These are phyloP conservation scores for Clarias pachynema DNA, from an alignment of 2,797 vertebrate genomes.

Conservation along the genomic window DNA sequence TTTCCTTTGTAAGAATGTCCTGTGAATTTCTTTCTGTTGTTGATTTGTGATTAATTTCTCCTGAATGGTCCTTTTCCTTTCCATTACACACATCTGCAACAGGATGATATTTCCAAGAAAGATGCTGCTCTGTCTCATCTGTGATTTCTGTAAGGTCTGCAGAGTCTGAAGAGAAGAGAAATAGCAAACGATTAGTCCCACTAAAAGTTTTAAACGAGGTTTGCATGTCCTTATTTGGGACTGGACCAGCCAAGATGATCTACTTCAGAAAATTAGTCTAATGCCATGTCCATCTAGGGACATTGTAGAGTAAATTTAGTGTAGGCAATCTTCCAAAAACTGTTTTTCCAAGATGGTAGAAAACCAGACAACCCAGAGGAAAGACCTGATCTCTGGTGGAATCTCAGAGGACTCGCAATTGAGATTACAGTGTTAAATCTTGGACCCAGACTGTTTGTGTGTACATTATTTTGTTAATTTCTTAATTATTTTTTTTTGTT, in stretches of 20 bases:
- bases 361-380: no score
- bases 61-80: conserved; percentile 37
- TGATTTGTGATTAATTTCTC: not conserved
- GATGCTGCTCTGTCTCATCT: conserved; percentile 2
- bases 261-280: not conserved
- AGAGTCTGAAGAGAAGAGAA: not conserved
- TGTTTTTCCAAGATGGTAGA: not conserved
- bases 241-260: not conserved
- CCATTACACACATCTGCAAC: conserved; percentile 57
- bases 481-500: no score
- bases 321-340: not conserved
- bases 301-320: not conserved
- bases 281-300: not conserved
- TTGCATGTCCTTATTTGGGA: not conserved
- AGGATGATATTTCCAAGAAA: conserved; percentile 1
- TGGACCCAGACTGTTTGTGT: not conserved
- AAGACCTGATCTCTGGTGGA: not conserved
- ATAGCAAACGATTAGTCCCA: not conserved
- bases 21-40: conserved; percentile 24
- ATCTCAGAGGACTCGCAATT: not conserved
- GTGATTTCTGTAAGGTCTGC: not conserved
- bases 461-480: not conserved
- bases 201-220: not conserved
- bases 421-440: not conserved
- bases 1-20: conserved; percentile 12